Conservation (phyloP, 2,797 vertebrate species). For the Protonibea diacanthus region DNA sequence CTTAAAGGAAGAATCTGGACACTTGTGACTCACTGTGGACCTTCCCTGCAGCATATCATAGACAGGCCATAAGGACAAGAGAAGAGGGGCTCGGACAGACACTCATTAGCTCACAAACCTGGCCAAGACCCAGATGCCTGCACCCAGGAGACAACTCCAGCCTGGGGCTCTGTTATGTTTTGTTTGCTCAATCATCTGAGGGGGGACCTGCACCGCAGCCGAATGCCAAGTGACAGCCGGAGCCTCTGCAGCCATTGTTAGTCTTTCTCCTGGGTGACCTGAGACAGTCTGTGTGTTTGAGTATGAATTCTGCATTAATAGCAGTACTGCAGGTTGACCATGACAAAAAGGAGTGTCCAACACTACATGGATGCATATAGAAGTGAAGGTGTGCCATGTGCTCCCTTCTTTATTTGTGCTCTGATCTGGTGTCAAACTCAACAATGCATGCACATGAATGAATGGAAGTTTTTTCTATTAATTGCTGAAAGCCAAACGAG, state of each 20-base stretch:
- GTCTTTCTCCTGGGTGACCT: neutral
- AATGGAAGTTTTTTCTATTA: neutral
- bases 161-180: neutral
- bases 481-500: neutral
- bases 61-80: neutral
- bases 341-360: neutral
- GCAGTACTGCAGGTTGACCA: neutral
- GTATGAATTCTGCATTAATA: neutral
- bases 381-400: neutral
- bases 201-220: neutral
- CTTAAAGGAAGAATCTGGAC: neutral
- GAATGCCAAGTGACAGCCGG: slow-evolving; percentile 1
- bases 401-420: neutral
- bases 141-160: slow-evolving; percentile 4
- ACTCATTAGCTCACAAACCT: slow-evolving; percentile 11
- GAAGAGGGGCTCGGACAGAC: neutral
- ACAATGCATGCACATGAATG: neutral
- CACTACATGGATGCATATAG: neutral
- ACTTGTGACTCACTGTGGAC: neutral
- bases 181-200: neutral
- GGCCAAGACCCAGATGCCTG: neutral
- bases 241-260: slow-evolving; percentile 5
- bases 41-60: neutral
- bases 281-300: neutral
- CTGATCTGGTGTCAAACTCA: neutral